phyloP scores from a whole-genome alignment of 2,888 invertebrate genomes.

The Argyra leucocephala region DNA sequence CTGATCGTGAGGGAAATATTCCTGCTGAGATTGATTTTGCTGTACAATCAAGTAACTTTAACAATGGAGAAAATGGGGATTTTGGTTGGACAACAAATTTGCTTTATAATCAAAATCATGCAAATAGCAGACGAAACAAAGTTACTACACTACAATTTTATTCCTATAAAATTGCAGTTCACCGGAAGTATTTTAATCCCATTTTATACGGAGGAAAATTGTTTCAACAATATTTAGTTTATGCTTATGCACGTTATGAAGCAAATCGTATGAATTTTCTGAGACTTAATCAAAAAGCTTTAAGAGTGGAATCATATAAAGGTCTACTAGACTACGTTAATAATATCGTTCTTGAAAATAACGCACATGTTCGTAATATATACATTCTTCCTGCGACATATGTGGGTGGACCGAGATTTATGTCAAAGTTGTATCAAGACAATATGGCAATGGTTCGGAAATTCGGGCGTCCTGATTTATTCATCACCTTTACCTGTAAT shows the following conservation, averaged over 20 bases:
- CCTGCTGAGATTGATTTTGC: conserved; percentile 1
- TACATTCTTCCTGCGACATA: conserved; percentile 16
- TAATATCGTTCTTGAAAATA: conserved; percentile 19
- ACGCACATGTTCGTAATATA: conserved; percentile 8
- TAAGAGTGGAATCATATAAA: neutral
- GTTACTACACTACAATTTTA: neutral
- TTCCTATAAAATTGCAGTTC: neutral
- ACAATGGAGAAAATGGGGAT: neutral
- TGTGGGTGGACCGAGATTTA: conserved; percentile 15
- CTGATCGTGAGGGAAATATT: conserved; percentile 7
- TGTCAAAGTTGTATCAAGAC: conserved; percentile 11
- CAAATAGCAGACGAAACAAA: neutral
- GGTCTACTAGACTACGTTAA: conserved; percentile 10
- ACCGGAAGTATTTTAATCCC: too few relatives aligned
- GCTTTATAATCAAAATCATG: neutral
- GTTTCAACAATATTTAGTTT: conserved; percentile 7
- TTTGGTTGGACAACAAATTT: neutral
- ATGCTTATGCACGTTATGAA: neutral
- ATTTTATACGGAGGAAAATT: conserved; percentile 7
- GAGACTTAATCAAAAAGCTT: neutral
- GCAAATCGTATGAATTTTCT: neutral
- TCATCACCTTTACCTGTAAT: too few relatives aligned
- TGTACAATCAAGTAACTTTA: neutral
- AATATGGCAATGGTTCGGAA: conserved; percentile 1
- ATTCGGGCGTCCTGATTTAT: too few relatives aligned